Percentiles rank a stretch among this genome's conserved stretches.
Evolutionary conservation across 2,888 invertebrate species (phyloP).

Genomic region (Phyto melanocephala): DNA sequence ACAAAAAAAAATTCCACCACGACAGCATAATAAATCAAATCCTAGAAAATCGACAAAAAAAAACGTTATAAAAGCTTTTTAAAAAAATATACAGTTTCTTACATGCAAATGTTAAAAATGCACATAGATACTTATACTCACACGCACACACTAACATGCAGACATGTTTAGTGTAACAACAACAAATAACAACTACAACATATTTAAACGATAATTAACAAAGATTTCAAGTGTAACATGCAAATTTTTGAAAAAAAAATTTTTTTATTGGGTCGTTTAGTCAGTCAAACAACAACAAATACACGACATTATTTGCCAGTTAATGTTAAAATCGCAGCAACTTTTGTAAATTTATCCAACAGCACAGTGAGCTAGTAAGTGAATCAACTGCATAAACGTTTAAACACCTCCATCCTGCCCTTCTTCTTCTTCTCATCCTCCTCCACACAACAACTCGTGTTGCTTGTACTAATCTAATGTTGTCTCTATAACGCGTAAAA

Average conservation of each 20-base stretch:
- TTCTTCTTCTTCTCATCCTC: background rate
- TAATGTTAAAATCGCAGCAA: background rate
- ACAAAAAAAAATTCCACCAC: constrained; percentile 20
- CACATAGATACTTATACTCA: background rate
- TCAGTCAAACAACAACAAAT: constrained; percentile 10
- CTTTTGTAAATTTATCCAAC: background rate
- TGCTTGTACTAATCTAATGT: constrained; percentile 33
- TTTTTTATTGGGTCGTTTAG: constrained; percentile 58
- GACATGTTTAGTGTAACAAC: constrained; percentile 37
- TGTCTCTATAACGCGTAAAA: background rate
- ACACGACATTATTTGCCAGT: constrained; percentile 3
- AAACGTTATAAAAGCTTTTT: background rate
- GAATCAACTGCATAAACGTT: constrained; percentile 24
- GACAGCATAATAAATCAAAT: constrained; percentile 46
- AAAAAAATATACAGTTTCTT: background rate
- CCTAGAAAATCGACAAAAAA: background rate
- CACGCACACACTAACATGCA: background rate
- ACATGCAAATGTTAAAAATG: constrained; percentile 24
- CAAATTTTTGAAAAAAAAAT: constrained; percentile 56
- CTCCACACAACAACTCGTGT: background rate
- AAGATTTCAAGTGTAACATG: constrained; percentile 64
- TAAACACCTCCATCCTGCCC: background rate
- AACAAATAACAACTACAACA: constrained; percentile 16
- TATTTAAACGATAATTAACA: constrained; percentile 52
- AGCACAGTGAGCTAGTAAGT: background rate